Evolutionary conservation across 2,113 vertebrate species (phyloP).

Genomic region (Paramormyrops kingsleyae): DNA sequence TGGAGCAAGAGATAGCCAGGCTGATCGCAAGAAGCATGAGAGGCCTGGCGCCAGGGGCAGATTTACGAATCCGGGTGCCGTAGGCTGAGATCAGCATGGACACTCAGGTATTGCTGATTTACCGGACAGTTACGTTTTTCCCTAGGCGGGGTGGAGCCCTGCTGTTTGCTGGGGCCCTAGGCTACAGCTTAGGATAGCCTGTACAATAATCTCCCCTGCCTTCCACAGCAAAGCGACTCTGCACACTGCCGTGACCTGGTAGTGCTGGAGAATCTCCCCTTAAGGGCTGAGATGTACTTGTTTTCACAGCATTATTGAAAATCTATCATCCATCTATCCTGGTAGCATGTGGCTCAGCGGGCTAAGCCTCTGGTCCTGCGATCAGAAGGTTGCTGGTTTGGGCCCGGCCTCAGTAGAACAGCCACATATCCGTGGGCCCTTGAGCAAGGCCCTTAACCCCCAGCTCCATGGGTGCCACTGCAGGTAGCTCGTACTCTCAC

Average conservation of each 20-base stretch:
- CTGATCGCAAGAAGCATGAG: slow-evolving; percentile 27
- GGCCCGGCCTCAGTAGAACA: neutral
- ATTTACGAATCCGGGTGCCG: neutral
- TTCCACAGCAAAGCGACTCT: neutral
- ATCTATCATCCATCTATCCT: neutral
- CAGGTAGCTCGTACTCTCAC: neutral
- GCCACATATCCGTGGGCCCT: neutral
- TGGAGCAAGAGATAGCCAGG: slow-evolving; percentile 51
- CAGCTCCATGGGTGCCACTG: neutral
- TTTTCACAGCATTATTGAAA: neutral
- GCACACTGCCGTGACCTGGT: neutral
- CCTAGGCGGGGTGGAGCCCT: neutral
- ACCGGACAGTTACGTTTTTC: neutral
- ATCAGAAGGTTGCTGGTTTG: neutral
- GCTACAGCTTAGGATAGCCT: neutral
- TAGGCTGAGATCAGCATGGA: neutral
- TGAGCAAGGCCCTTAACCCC: neutral
- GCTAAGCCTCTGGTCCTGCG: neutral
- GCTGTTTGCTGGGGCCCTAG: neutral
- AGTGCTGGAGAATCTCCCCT: neutral
- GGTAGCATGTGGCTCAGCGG: neutral
- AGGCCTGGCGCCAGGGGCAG: neutral
- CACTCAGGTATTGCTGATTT: neutral
- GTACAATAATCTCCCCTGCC: neutral
- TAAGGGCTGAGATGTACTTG: neutral